Evolutionary conservation across 64 coral and sea anemone genomes (phyloP).

Genomic region (Pachyseris speciosa): DNA sequence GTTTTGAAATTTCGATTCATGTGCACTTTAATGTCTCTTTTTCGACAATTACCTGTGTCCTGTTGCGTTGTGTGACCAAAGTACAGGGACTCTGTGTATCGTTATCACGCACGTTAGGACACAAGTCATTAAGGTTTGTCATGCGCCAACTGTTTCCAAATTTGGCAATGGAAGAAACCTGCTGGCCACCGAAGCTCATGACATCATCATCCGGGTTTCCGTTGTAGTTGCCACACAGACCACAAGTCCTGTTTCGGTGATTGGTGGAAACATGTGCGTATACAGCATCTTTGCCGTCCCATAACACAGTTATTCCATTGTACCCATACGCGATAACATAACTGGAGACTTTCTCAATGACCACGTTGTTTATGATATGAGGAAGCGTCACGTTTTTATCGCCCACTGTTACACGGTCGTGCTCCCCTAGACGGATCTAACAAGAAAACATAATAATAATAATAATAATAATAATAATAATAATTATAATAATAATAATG

Average conservation of each 20-base stretch:
- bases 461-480: no score
- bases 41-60: neutral
- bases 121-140: slow-evolving; percentile 47
- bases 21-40: no score
- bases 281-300: slow-evolving; percentile 75
- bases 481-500: no score
- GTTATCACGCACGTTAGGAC: slow-evolving; percentile 49
- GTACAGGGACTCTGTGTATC: slow-evolving; percentile 19
- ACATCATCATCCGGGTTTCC: slow-evolving; percentile 74
- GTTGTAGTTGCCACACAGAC: slow-evolving; percentile 87
- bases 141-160: slow-evolving; percentile 91
- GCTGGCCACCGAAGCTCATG: slow-evolving; percentile 62
- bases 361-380: slow-evolving; percentile 68
- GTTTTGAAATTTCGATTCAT: no score
- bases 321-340: slow-evolving; percentile 73
- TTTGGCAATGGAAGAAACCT: slow-evolving; percentile 62
- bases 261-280: slow-evolving; percentile 65
- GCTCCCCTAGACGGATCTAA: slow-evolving; percentile 64
- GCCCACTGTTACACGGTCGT: slow-evolving; percentile 52
- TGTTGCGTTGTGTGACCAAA: neutral
- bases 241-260: slow-evolving; percentile 78
- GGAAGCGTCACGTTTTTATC: slow-evolving; percentile 60
- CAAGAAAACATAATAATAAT: neutral
- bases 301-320: slow-evolving; percentile 69
- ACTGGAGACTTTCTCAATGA: slow-evolving; percentile 73